Conservation (phyloP, 2,888 invertebrate species). For the Oligia strigilis region DNA sequence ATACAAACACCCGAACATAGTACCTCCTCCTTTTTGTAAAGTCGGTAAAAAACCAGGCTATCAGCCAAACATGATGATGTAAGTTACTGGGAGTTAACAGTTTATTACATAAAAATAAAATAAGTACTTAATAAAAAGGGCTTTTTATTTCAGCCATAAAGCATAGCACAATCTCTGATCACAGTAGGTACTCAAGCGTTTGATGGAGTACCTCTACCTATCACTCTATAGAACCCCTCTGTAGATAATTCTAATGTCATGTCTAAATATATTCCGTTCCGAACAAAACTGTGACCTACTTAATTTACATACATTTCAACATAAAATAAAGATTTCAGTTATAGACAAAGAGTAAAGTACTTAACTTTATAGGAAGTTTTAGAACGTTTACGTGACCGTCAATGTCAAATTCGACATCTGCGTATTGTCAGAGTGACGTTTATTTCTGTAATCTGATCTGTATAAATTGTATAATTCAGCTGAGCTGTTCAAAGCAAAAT, state of each 20-base stretch:
- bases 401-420: conserved; percentile 20
- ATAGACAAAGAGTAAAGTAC: not conserved
- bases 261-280: not conserved
- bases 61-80: too few species aligned
- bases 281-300: not conserved
- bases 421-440: conserved; percentile 31
- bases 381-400: conserved; percentile 1
- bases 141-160: not conserved
- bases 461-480: conserved; percentile 32
- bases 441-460: not conserved
- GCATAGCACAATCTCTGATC: not conserved
- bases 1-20: too few species aligned
- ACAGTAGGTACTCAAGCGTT: too few species aligned
- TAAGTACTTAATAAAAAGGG: too few species aligned
- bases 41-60: too few species aligned
- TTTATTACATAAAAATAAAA: too few species aligned
- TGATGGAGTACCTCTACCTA: not conserved
- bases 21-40: too few species aligned
- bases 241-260: too few species aligned
- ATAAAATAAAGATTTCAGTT: not conserved
- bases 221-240: not conserved
- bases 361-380: not conserved
- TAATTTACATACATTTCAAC: not conserved
- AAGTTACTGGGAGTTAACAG: too few species aligned
- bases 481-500: conserved; percentile 40